These are phyloP conservation scores for Bubo blakistoni DNA, from an alignment of 2,113 vertebrate genomes.

Conservation along the genomic window DNA sequence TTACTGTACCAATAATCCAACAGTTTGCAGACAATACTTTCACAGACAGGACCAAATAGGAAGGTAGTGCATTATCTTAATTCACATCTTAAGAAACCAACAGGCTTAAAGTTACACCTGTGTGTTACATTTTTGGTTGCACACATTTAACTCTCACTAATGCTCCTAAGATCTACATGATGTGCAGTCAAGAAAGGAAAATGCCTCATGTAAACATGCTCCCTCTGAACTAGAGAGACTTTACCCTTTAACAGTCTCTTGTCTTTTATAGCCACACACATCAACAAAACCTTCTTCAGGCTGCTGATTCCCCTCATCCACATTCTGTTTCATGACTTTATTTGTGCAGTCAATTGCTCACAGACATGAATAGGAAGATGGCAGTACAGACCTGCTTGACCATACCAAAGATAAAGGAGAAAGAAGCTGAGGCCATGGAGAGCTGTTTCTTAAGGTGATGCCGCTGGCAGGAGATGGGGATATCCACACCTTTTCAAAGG, in stretches of 20 bases:
- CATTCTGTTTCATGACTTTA: background rate
- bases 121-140: background rate
- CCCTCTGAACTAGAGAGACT: background rate
- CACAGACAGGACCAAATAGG: background rate
- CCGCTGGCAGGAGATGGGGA: background rate
- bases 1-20: slow-evolving; percentile 6
- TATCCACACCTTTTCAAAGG: background rate
- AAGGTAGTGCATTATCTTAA: background rate
- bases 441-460: background rate
- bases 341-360: background rate
- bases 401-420: background rate
- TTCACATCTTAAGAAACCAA: background rate
- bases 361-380: background rate
- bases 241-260: background rate
- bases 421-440: background rate
- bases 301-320: background rate
- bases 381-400: background rate
- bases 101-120: background rate
- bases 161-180: background rate
- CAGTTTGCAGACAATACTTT: background rate
- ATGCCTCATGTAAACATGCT: background rate
- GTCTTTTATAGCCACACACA: background rate
- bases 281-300: background rate
- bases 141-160: background rate
- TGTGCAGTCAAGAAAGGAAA: background rate